Evolutionary conservation across 2,888 invertebrate genomes (phyloP), one percentile per base, ranked within the genome.

Genomic region (Drosophila hamatofila): DNA sequence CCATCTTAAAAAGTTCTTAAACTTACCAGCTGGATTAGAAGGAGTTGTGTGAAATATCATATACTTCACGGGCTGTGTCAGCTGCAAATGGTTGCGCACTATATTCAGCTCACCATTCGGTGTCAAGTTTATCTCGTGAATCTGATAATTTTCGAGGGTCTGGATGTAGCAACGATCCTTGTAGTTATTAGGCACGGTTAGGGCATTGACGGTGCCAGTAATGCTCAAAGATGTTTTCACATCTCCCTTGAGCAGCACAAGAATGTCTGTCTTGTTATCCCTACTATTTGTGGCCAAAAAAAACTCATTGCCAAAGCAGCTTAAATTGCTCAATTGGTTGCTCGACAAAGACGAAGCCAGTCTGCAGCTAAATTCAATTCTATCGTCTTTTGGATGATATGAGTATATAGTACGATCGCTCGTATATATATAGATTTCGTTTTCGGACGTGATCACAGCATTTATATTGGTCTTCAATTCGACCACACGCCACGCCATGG

Each of bases 401-500:
- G 71, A 56, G 16, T 72, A 39, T 5, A 92, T 6, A 11, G 62
- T 59, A 3, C 83, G 77, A 8, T 79, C 68, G 51, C 83, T 70
- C 18, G 87, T 89, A 42, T 80, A 89, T 1, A 92, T 89, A 49
- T 74, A 85, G 11, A 90, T 12, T 6, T 54, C 16, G 2, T n/a
- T 27, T 8, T 54, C 61, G 5, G 41, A 49, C 27, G 64, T 59
- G 37, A 94, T 92, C 21, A 96, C 92, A 33, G 94, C 93, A 90
- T 95, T 95, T 2, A 96, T 94, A 70, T 94, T 93, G 30, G 92
- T 91, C 0, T 94, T 92, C 64, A 95, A 91, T 57, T 94, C 90
- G 16, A 97, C 86, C 79, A 94, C 93, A 59, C 94, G 93, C 57
- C 95, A 95, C 67, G 94, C 94, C 96, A 97, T 96, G 39, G 98